phyloP scores from a whole-genome alignment of 1,140 invertebrate species.

The Andricus grossulariae region DNA sequence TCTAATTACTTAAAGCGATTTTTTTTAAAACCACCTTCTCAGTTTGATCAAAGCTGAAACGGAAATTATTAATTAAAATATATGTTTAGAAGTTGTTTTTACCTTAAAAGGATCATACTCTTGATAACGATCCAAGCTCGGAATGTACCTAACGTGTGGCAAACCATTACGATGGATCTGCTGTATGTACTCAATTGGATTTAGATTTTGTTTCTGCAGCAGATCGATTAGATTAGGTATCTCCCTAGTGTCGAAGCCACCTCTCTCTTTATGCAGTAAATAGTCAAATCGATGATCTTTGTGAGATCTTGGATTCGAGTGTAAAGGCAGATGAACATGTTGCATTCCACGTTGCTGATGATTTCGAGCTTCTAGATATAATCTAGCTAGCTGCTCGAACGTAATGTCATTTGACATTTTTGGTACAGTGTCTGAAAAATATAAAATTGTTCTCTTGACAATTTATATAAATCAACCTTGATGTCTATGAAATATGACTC shows the following conservation, averaged over 20 bases:
- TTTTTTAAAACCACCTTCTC: no score
- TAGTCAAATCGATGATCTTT: constrained; percentile 55
- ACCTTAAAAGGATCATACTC: constrained; percentile 49
- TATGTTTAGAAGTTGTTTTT: constrained; percentile 19
- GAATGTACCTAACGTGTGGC: constrained; percentile 49
- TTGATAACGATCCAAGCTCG: constrained; percentile 42
- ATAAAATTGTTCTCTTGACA: not conserved
- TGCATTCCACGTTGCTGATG: constrained; percentile 47
- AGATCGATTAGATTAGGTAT: constrained; percentile 48
- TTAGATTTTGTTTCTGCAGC: constrained; percentile 48
- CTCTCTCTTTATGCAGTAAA: constrained; percentile 49
- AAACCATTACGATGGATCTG: constrained; percentile 43
- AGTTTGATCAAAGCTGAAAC: no score
- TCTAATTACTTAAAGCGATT: no score
- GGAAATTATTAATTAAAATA: no score
- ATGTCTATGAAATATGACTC: constrained; percentile 8
- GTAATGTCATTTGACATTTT: constrained; percentile 56
- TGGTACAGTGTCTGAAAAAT: constrained; percentile 57
- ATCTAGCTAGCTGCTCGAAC: constrained; percentile 55
- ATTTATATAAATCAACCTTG: constrained; percentile 32
- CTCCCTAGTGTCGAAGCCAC: constrained; percentile 42
- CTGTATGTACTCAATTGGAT: constrained; percentile 42
- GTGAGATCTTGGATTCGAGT: constrained; percentile 42
- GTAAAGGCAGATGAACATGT: constrained; percentile 43
- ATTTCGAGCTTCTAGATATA: constrained; percentile 54